Conservation (phyloP, 64 coral and sea anemone genomes). For the Pocillopora verrucosa region DNA sequence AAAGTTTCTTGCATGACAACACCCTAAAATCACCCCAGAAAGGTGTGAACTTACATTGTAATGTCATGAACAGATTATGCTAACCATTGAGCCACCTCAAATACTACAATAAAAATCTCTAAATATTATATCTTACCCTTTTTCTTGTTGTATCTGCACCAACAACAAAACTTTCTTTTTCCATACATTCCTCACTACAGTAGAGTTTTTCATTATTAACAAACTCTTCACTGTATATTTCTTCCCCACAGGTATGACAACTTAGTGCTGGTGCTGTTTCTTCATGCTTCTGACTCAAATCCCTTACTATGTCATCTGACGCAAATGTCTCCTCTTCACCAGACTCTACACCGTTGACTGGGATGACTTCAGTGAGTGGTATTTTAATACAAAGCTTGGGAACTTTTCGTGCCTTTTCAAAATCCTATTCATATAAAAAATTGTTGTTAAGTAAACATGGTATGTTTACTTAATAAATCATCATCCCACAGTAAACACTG, state of each 20-base stretch:
- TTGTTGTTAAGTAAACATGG: not conserved
- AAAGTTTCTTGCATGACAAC: too few species aligned
- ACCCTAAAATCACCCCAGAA: too few species aligned
- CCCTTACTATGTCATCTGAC: not conserved
- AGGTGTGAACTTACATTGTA: too few species aligned
- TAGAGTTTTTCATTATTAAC: constrained; percentile 69
- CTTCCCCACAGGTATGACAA: constrained; percentile 69
- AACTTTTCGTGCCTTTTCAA: constrained; percentile 5
- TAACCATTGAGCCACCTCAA: too few species aligned
- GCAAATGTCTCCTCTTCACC: constrained; percentile 29
- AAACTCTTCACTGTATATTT: constrained; percentile 60
- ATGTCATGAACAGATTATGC: too few species aligned
- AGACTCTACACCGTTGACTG: not conserved
- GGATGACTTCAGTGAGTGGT: not conserved
- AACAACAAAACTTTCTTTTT: constrained; percentile 27
- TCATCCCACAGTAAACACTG: too few species aligned
- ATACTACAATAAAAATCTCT: not conserved
- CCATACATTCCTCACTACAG: constrained; percentile 88
- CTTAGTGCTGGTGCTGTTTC: constrained; percentile 30
- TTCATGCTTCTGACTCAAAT: not conserved
- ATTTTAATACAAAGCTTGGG: constrained; percentile 12
- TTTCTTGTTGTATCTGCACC: not conserved
- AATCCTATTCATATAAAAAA: not conserved
- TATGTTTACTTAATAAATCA: too few species aligned
- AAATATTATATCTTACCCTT: constrained; percentile 45